Conservation (phyloP, 2,888 invertebrate species). For the Plagodis dolabraria region DNA sequence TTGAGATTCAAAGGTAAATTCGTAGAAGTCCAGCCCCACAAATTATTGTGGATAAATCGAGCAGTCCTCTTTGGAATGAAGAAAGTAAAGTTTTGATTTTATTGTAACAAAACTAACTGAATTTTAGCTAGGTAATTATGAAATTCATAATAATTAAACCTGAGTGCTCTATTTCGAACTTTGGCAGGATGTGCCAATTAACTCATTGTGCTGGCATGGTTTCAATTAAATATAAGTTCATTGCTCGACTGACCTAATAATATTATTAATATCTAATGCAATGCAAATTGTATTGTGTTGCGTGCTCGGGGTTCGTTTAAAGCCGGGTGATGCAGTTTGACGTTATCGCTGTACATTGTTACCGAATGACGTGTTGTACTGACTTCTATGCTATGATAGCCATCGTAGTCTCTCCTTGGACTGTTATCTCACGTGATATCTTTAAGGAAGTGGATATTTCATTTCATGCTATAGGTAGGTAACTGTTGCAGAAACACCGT, state of each 20-base stretch:
- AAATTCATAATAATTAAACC: constrained; percentile 3
- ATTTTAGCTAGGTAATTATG: too few species aligned
- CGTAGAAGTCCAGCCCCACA: too few species aligned
- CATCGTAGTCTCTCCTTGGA: neutral
- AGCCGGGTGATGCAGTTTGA: constrained; percentile 1
- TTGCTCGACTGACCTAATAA: constrained; percentile 30
- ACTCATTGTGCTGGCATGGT: constrained; percentile 30
- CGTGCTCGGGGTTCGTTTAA: constrained; percentile 4
- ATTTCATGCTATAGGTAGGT: neutral
- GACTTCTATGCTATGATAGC: constrained; percentile 1
- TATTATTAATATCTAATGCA: constrained; percentile 32
- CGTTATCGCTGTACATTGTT: constrained; percentile 7
- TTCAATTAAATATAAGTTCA: constrained; percentile 28
- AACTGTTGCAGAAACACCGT: too few species aligned
- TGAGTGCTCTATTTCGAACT: constrained; percentile 26
- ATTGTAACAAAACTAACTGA: too few species aligned
- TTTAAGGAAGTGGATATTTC: neutral
- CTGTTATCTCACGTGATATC: neutral
- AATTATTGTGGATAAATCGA: too few species aligned
- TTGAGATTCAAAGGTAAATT: too few species aligned
- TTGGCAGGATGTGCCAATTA: constrained; percentile 40
- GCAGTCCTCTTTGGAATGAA: too few species aligned
- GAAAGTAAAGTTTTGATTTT: too few species aligned
- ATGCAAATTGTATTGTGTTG: constrained; percentile 25
- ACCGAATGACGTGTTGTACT: constrained; percentile 2